A percentile compares a stretch with the other conserved stretches of the same genome.
Conservation (phyloP, 2,888 invertebrate species). For the Nemoura dubitans region DNA sequence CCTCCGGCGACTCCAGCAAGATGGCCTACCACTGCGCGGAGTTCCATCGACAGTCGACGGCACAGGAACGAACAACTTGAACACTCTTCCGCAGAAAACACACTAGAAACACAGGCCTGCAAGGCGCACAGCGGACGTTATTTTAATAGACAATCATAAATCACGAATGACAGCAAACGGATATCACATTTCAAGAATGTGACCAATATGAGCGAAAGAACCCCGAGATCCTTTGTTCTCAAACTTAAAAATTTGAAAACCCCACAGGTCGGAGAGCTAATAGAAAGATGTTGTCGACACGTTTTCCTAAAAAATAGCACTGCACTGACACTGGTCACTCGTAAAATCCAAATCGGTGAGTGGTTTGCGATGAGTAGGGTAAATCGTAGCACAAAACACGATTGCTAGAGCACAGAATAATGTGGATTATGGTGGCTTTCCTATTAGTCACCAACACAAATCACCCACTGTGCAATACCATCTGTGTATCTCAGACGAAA, state of each 20-base stretch:
- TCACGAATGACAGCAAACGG: neutral
- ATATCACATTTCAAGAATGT: neutral
- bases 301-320: neutral
- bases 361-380: neutral
- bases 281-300: neutral
- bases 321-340: neutral
- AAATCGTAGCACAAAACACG: neutral
- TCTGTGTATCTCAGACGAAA: neutral
- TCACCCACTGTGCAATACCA: too few relatives aligned
- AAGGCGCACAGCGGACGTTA: neutral
- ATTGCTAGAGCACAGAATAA: neutral
- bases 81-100: neutral
- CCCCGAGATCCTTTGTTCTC: slow-evolving; percentile 4
- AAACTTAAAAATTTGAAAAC: neutral
- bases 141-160: neutral
- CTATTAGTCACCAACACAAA: neutral
- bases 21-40: neutral
- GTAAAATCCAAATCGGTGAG: neutral
- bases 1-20: neutral
- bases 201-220: neutral
- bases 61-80: neutral
- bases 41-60: neutral
- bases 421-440: neutral
- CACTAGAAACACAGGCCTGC: neutral
- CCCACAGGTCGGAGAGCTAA: neutral